phyloP scores from a whole-genome alignment of 2,888 invertebrate genomes.

The Isoperla grammatica region DNA sequence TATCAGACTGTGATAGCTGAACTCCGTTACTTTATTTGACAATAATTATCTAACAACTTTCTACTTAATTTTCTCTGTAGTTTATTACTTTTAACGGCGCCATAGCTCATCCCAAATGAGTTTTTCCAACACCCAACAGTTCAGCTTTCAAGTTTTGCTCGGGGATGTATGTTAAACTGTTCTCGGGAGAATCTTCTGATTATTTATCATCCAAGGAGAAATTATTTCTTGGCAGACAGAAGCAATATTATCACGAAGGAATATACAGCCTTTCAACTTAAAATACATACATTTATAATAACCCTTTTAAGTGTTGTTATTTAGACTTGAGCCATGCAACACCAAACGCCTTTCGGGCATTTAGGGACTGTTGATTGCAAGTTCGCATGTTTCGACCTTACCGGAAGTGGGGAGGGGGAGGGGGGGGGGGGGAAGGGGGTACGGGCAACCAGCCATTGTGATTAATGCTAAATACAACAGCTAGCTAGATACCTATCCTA shows the following conservation, averaged over 20 bases:
- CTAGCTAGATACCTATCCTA: neutral
- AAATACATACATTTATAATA: neutral
- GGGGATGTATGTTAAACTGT: no score
- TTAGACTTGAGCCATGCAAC: neutral
- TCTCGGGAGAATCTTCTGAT: no score
- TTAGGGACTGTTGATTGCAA: constrained; percentile 2
- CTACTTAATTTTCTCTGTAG: no score
- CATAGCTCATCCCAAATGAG: no score
- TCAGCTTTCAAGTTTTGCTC: no score
- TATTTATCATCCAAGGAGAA: no score
- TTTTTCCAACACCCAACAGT: no score
- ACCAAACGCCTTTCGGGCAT: neutral
- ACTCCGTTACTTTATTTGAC: no score
- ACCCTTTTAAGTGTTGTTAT: constrained; percentile 4
- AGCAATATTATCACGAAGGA: neutral
- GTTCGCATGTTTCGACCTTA: constrained; percentile 9
- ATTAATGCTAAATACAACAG: constrained; percentile 12
- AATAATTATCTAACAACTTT: no score
- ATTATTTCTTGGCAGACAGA: neutral
- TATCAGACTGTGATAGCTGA: no score
- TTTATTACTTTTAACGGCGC: no score
- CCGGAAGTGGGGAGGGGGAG: constrained; percentile 1
- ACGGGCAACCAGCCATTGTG: neutral
- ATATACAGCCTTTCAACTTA: neutral
- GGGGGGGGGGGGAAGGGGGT: constrained; percentile 6